These are phyloP conservation scores for Noctua pronuba DNA, from an alignment of 2,888 invertebrate genomes.

Conservation along the genomic window DNA sequence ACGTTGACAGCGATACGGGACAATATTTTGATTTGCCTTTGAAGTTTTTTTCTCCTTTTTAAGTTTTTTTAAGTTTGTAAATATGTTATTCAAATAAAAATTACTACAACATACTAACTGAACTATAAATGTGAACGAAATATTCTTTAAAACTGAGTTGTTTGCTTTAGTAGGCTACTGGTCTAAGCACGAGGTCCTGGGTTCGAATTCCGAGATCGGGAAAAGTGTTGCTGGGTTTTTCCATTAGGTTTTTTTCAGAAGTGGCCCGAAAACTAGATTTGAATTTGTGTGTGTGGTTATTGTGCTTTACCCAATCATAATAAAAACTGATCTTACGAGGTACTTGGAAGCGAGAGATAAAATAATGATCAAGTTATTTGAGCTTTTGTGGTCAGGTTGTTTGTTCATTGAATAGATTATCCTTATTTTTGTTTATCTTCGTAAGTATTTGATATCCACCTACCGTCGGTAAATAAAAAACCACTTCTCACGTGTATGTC, in stretches of 20 bases:
- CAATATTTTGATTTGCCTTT: no score
- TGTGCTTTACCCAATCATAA: neutral
- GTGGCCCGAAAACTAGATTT: neutral
- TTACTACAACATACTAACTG: no score
- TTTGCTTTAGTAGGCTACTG: no score
- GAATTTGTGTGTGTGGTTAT: neutral
- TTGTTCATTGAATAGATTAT: neutral
- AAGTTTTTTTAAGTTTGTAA: no score
- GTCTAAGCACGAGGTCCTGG: no score
- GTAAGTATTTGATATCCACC: no score
- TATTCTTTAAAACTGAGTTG: no score
- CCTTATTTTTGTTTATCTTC: no score
- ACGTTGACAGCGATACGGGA: no score
- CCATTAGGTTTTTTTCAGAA: neutral
- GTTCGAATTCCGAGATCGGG: neutral
- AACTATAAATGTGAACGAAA: no score
- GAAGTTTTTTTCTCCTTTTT: no score
- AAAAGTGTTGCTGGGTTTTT: neutral
- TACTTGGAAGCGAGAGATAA: neutral
- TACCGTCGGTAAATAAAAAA: constrained; percentile 5
- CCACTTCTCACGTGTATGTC: neutral
- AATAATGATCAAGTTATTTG: neutral
- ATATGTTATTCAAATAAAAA: no score
- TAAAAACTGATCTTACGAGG: neutral
- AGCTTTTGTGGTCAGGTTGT: neutral